Conservation (phyloP, 2,888 invertebrate species). For the Leuctra nigra region DNA sequence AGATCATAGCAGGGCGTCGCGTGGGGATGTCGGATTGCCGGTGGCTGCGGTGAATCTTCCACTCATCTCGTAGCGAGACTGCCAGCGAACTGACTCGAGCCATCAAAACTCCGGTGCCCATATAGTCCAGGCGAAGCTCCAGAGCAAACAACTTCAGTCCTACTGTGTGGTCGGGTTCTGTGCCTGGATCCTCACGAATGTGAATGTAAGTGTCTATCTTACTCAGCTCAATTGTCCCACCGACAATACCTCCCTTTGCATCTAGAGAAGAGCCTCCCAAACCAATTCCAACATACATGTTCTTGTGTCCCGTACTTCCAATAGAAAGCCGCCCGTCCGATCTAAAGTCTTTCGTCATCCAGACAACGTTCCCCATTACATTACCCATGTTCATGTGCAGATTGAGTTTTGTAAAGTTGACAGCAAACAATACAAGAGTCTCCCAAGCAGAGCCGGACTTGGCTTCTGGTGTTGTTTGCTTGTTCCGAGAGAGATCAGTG, state of each 20-base stretch:
- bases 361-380: constrained; percentile 97
- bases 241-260: constrained; percentile 96
- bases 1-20: constrained; percentile 67
- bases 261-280: constrained; percentile 86
- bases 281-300: constrained; percentile 83
- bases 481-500: constrained; percentile 36
- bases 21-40: constrained; percentile 23
- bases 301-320: constrained; percentile 90
- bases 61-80: constrained; percentile 79
- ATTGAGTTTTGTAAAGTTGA: constrained; percentile 92
- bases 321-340: constrained; percentile 89
- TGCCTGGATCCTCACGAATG: constrained; percentile 82
- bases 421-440: constrained; percentile 89
- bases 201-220: constrained; percentile 46
- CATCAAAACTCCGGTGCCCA: constrained; percentile 95
- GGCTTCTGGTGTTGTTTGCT: constrained; percentile 37
- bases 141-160: constrained; percentile 76
- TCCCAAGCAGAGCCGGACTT: constrained; percentile 82
- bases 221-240: constrained; percentile 88
- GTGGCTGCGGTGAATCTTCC: constrained; percentile 58
- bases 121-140: constrained; percentile 91
- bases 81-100: constrained; percentile 77
- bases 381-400: constrained; percentile 99
- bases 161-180: constrained; percentile 82
- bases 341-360: constrained; percentile 88